A percentile compares a stretch with the other conserved stretches of the same genome.
Evolutionary conservation across 2,888 invertebrate species (phyloP).

Genomic region (Choristoneura rosaceana): DNA sequence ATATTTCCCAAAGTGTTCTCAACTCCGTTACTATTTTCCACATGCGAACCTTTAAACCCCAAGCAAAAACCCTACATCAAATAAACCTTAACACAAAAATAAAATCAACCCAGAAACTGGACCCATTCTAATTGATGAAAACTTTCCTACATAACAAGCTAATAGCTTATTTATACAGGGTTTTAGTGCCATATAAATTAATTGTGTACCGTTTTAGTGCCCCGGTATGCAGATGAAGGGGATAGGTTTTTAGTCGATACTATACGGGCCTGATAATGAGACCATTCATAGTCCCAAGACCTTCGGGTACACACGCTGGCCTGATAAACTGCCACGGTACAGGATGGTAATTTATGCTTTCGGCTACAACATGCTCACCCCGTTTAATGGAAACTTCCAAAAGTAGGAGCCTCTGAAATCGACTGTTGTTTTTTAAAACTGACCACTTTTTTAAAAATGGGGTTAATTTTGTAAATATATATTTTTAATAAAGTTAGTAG

Average conservation of each 20-base stretch:
- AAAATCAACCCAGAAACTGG: background rate
- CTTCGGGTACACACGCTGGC: slow-evolving; percentile 17
- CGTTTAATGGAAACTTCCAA: background rate
- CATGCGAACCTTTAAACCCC: too few relatives aligned
- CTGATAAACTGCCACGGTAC: slow-evolving; percentile 17
- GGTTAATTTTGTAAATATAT: too few relatives aligned
- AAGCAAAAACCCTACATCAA: too few relatives aligned
- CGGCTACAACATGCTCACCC: background rate
- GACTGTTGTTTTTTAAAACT: background rate
- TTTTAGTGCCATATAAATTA: slow-evolving; percentile 35
- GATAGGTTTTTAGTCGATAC: slow-evolving; percentile 31
- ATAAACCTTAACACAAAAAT: background rate
- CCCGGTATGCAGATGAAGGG: slow-evolving; percentile 31
- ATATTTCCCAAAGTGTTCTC: too few relatives aligned
- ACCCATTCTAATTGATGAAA: slow-evolving; percentile 17
- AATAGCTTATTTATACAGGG: slow-evolving; percentile 36
- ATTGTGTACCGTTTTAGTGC: slow-evolving; percentile 32
- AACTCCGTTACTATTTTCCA: too few relatives aligned
- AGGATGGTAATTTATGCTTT: slow-evolving; percentile 10
- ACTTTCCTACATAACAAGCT: slow-evolving; percentile 10
- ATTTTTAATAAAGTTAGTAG: too few relatives aligned
- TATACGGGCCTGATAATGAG: slow-evolving; percentile 16
- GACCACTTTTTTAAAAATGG: too few relatives aligned
- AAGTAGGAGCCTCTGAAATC: background rate
- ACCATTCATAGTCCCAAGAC: slow-evolving; percentile 26